Evolutionary conservation across 2,797 vertebrate species (phyloP), one percentile per base, ranked within the genome.

Genomic region (Esox masquinongy): DNA sequence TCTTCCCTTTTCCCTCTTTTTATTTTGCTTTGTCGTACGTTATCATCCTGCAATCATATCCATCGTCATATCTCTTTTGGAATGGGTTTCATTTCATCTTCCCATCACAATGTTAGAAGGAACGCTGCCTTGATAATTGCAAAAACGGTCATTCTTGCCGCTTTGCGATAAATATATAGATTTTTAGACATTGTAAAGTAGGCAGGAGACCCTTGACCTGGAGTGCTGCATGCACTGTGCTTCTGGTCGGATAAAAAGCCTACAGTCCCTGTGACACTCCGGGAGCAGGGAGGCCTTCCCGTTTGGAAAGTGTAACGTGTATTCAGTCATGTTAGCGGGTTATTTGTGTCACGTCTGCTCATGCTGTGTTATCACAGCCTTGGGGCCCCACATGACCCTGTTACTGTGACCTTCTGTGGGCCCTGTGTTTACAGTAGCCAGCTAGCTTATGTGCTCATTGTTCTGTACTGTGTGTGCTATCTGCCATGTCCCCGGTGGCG

Each of bases 401-500:
- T n/a, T 39, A 39, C 36, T 14, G 36, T 69, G 68, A 1, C 39
- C 36, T 47, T 39, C 17, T 36, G 14, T 24, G n/a, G 26, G 68
- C 39, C 36, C n/a, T 43, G 12, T 76, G 29, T 59, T 47, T 47
- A 59, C 70, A 71, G 36, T 80, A 24, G 77, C 78, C 64, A 74
- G 78, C 71, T 76, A 51, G 29, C 39, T 24, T 29, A 71, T 81
- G 26, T 80, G 69, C 75, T 83, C 36, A 61, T n/a, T 43, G 53
- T 73, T 22, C 15, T 59, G 51, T 73, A 72, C 51, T 61, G 71
- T 74, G 36, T 82, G 0, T 83, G 61, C 88, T 88, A 77, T 91
- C 77, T 91, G 90, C 89, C 85, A 29, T 90, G 85, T 92, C 90
- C 83, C 93, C 89, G 86, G 49, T 92, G 91, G 94, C 91, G 88